These are phyloP conservation scores for Neuroscelio doddi DNA, from an alignment of 2,888 invertebrate species.

Conservation along the genomic window DNA sequence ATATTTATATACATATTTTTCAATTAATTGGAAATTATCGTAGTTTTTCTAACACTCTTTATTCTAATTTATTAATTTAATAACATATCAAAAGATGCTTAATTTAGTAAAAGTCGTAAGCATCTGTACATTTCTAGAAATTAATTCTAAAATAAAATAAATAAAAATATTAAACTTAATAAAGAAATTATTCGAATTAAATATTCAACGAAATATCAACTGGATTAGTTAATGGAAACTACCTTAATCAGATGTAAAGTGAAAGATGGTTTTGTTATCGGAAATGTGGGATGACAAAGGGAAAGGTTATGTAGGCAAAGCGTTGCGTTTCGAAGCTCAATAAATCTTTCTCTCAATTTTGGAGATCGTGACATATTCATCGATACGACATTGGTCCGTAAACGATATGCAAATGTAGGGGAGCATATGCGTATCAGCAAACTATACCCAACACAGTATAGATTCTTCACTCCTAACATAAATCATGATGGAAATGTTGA, in stretches of 20 bases:
- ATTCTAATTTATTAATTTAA: no score
- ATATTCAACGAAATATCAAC: no score
- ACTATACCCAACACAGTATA: slow-evolving; percentile 26
- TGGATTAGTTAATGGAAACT: slow-evolving; percentile 33
- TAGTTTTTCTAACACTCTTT: no score
- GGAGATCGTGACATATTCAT: slow-evolving; percentile 39
- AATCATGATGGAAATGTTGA: slow-evolving; percentile 43
- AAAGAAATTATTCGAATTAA: no score
- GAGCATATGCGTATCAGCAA: slow-evolving; percentile 35
- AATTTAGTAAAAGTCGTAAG: no score
- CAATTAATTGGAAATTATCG: no score
- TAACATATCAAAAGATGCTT: no score
- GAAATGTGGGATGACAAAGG: slow-evolving; percentile 35
- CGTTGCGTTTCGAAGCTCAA: slow-evolving; percentile 47
- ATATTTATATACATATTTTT: no score
- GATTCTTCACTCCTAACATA: slow-evolving; percentile 40
- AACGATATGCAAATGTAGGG: slow-evolving; percentile 44
- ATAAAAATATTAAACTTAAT: no score
- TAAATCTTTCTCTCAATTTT: slow-evolving; percentile 63
- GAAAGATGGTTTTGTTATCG: slow-evolving; percentile 46
- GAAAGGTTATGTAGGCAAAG: slow-evolving; percentile 17
- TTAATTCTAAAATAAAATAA: no score
- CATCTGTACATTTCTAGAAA: no score
- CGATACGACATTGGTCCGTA: slow-evolving; percentile 34
- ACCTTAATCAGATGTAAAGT: slow-evolving; percentile 42